Percentiles rank a stretch among this genome's conserved stretches.
phyloP scores from a whole-genome alignment of 2,797 vertebrate genomes.

The Poeciliopsis infans region DNA sequence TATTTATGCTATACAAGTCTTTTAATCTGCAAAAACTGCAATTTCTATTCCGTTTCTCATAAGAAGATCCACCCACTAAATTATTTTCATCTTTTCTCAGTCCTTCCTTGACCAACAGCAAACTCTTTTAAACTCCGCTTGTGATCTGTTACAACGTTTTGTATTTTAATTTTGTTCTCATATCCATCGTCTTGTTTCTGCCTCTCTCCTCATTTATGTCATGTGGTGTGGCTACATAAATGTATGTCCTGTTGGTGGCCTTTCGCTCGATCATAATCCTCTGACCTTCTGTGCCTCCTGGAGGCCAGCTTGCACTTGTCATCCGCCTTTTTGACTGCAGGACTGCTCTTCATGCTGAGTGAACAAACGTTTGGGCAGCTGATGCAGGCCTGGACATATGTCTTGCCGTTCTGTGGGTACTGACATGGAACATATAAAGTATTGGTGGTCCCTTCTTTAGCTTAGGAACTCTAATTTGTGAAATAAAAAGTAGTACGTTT shows the following conservation, averaged over 20 bases:
- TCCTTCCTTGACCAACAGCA: background rate
- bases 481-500: background rate
- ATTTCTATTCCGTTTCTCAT: background rate
- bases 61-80: background rate
- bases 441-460: background rate
- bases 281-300: slow-evolving; percentile 53
- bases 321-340: slow-evolving; percentile 21
- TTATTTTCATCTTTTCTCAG: background rate
- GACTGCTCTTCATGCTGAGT: slow-evolving; percentile 33
- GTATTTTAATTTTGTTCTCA: background rate
- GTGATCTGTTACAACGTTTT: background rate
- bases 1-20: background rate
- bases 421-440: slow-evolving; percentile 6
- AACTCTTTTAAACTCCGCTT: background rate
- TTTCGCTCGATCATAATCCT: slow-evolving; percentile 15
- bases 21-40: background rate
- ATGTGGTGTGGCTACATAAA: slow-evolving; percentile 1
- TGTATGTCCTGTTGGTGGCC: slow-evolving; percentile 19
- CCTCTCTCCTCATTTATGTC: background rate
- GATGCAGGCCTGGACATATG: slow-evolving; percentile 34
- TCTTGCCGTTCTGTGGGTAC: slow-evolving; percentile 5
- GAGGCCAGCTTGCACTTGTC: slow-evolving; percentile 20
- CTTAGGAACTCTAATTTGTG: background rate
- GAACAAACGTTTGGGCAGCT: slow-evolving; percentile 20
- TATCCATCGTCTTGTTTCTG: slow-evolving; percentile 5